Evolutionary conservation across 2,888 invertebrate species (phyloP).

Genomic region (Xestia xanthographa): DNA sequence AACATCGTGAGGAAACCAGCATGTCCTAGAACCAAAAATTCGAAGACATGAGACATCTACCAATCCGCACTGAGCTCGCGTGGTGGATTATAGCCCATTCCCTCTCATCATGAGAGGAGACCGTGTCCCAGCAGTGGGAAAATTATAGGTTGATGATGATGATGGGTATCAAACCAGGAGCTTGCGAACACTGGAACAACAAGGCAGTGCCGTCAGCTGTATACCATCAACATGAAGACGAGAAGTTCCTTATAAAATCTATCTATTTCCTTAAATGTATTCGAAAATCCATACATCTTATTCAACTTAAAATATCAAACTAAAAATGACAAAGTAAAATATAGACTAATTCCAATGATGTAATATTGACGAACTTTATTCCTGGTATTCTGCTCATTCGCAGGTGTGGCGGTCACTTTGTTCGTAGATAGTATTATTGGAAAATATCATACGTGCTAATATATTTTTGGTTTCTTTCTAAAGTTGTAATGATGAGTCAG

Average conservation of each 20-base stretch:
- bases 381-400: constrained; percentile 23
- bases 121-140: too few relatives aligned
- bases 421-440: constrained; percentile 12
- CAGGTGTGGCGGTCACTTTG: constrained; percentile 33
- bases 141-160: too few relatives aligned
- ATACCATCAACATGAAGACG: background rate
- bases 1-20: too few relatives aligned
- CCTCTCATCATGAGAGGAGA: too few relatives aligned
- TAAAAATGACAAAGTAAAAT: background rate
- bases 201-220: background rate
- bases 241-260: background rate
- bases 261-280: background rate
- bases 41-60: too few relatives aligned
- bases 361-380: constrained; percentile 10
- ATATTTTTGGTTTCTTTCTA: constrained; percentile 1
- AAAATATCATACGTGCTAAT: background rate
- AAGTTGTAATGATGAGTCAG: constrained; percentile 15
- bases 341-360: constrained; percentile 6
- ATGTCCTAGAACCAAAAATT: too few relatives aligned
- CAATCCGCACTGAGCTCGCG: too few relatives aligned
- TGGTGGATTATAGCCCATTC: too few relatives aligned
- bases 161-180: background rate
- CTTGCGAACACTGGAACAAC: background rate
- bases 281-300: background rate
- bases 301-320: background rate